Base-by-base conservation (phyloP, 2,888 invertebrate genomes). In the Slavum lentiscoides region DNA sequence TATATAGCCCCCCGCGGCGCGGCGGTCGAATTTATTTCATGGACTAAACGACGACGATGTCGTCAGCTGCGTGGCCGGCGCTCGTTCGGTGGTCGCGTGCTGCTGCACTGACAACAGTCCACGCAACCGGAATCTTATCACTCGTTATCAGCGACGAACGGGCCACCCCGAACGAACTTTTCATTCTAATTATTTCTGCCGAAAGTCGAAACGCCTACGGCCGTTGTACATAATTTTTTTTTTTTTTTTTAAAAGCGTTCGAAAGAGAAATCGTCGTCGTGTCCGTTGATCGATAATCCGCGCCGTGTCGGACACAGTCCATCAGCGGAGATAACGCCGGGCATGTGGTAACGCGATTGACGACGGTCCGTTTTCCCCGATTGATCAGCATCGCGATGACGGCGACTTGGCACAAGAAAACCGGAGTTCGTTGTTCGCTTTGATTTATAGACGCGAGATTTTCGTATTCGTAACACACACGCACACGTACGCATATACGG, bases 51-150 rank as follows among this genome's bases (percentile, higher is more conserved):
- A 11, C 11, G 13, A 15, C 11, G 13, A 19, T 17, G 30, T 5
- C 1, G 9, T 23, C 75, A 68, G 67, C 58, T 75, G 75, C 30
- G 30, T 30, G 30, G 30, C 11, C 17, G 23, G 15, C 43, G 43
- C 6, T 67, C 67, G 59, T 53, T 21, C 69, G 30, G 72, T 61
- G 72, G 55, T 64, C 64, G 62, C n/a, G 21, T 49, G 13, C 15
- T 3, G 13, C 11, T 13, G 49, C 58, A 80, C 55, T 80, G 58
- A 72, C 62, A 80, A 80, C 37, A 64, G 80, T 80, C 80, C 80
- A 80, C 80, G 80, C 80, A 80, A 72, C 64, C 80, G 80, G 70
- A 80, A 72, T 72, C 58, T 72, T 80, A 80, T 80, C 80, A 72
- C 1, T 13, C 53, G n/a, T 80, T 80, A 72, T 80, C 80, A 66